A percentile compares a stretch with the other conserved stretches of the same genome.
These are phyloP conservation scores for Tylochromis polylepis DNA, from an alignment of 2,113 vertebrate species.

Conservation along the genomic window DNA sequence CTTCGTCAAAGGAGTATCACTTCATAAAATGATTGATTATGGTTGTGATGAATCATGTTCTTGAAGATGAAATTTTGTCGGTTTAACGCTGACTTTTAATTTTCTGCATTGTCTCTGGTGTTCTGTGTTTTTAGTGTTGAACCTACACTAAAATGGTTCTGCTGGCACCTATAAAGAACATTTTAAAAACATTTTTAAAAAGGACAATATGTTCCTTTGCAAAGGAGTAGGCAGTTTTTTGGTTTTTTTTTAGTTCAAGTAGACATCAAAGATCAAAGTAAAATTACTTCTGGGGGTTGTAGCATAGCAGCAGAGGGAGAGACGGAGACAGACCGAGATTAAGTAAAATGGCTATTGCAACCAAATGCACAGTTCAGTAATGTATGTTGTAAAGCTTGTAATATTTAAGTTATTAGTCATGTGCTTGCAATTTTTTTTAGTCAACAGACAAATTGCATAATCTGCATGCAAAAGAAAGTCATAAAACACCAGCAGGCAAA, in stretches of 20 bases:
- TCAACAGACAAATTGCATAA: background rate
- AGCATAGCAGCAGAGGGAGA: background rate
- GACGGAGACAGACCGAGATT: background rate
- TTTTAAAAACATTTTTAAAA: background rate
- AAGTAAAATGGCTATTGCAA: background rate
- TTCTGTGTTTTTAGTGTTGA: background rate
- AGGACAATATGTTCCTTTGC: background rate
- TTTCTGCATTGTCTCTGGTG: background rate
- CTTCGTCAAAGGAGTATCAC: background rate
- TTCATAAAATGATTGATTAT: background rate
- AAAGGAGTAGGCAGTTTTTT: background rate
- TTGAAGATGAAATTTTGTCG: background rate
- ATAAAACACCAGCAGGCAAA: background rate
- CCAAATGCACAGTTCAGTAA: background rate
- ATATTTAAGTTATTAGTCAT: background rate
- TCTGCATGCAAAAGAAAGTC: background rate
- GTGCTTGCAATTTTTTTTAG: background rate
- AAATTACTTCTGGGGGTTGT: slow-evolving; percentile 7
- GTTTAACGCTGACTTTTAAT: background rate
- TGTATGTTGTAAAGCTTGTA: background rate
- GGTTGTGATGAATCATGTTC: background rate
- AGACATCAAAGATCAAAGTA: background rate
- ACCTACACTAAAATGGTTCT: background rate
- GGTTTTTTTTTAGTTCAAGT: background rate
- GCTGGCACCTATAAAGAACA: background rate